Evolutionary conservation across 2,888 invertebrate genomes (phyloP), one percentile per base, ranked within the genome.

Genomic region (Hymenopus coronatus): DNA sequence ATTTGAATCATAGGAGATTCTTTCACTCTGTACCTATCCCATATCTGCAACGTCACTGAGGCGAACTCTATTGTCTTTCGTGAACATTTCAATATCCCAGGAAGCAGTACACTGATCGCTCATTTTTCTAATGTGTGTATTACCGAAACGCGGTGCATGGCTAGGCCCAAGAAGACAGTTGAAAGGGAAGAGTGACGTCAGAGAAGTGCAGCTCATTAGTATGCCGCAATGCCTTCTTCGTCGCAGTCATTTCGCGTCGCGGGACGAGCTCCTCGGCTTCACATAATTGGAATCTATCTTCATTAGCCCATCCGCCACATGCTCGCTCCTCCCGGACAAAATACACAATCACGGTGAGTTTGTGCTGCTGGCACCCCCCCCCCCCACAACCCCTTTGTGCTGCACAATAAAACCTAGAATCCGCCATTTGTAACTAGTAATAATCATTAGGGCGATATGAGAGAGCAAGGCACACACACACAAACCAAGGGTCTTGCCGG

Each of bases 201-300:
- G 8, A 27, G 46, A 12, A 46, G 83, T 85, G 40, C 83, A n/a
- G 70, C 89, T 89, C 89, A 89, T 89, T 84, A 87, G 89, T 87
- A 89, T 86, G 87, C 89, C 70, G 25, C 54, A 25, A 20, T 70
- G 84, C 28, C 15, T 70, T 40, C 87, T 81, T 87, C 84, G 54
- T 70, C 54, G 30, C 27, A 83, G 83, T 89, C 89, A 84, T 89
- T 89, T 87, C 87, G 87, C 40, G 28, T 81, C 82, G 88, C 46
- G 46, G 33, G 88, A 30, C 46, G 46, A 70, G 20, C 6, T 70
- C 89, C 87, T 87, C 84, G 82, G 87, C 54, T 40, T 28, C 89
- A 84, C 89, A 86, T 89, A 89, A 89, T 89, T 87, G 89, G 89
- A 87, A 89, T 89, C 89, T 89, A 89, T 89, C 89, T 89, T 89